These are phyloP conservation scores for Papilio gigon DNA, from an alignment of 2,888 invertebrate genomes.

Conservation along the genomic window DNA sequence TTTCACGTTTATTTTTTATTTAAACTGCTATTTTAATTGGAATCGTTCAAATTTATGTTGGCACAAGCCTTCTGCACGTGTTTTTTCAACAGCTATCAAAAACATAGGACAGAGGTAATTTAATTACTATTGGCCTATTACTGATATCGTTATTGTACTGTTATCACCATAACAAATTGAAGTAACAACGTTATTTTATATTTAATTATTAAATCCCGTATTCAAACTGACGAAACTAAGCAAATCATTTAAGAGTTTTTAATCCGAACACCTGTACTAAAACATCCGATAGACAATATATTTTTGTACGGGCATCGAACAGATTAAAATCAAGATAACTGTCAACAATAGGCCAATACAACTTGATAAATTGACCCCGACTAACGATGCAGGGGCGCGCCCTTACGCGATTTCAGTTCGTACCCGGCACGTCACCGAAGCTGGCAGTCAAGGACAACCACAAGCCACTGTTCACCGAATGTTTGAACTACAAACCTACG, in stretches of 20 bases:
- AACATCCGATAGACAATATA: background rate
- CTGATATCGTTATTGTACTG: conserved; percentile 18
- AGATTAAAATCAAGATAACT: background rate
- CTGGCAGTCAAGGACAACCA: conserved; percentile 86
- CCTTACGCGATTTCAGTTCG: conserved; percentile 69
- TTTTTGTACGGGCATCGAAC: background rate
- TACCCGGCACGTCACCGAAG: conserved; percentile 66
- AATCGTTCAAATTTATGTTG: conserved; percentile 15
- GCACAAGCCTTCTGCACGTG: conserved; percentile 36
- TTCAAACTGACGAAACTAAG: background rate
- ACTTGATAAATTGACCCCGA: conserved; percentile 33
- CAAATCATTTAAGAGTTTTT: no score
- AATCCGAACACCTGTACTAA: background rate
- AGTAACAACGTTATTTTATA: background rate
- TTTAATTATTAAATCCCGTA: background rate
- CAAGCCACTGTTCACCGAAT: conserved; percentile 93
- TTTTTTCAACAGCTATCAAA: conserved; percentile 36
- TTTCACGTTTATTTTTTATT: conserved; percentile 10
- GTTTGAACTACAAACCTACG: conserved; percentile 89
- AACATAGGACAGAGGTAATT: conserved; percentile 41
- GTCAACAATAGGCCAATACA: conserved; percentile 31
- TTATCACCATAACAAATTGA: background rate
- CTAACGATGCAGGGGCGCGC: conserved; percentile 61
- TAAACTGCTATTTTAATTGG: conserved; percentile 21
- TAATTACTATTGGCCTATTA: conserved; percentile 31